Base-by-base conservation (phyloP, 1,140 invertebrate species). In the Orchesella cincta region DNA sequence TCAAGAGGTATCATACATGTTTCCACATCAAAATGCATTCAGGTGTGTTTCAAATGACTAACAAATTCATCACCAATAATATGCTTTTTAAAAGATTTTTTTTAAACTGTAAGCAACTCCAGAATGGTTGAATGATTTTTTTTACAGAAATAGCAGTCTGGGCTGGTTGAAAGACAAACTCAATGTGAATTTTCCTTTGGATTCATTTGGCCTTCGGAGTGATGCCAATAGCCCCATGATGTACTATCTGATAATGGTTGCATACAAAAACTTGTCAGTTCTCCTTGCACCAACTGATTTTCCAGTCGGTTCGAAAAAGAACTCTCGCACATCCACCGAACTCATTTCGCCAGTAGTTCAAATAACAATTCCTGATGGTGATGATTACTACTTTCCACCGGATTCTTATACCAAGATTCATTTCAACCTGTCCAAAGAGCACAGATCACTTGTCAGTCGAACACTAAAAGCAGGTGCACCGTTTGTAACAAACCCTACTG, bases 351-450 rank as follows among this genome's bases (percentile, higher is more conserved):
- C 62, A 8, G 31, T 67, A 8, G 29, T 67, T 29, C 62, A 67
- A 23, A 29, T 67, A 67, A 12, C 62, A 29, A 33, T 33, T 67
- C 62, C 26, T 67, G 28, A 67, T n/a, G 28, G 28, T 20, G n/a
- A n/a, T n/a, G n/a, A n/a, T 57, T 31, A 31, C 29, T 67, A 67
- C 33, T 67, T 67, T 2, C 12, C 26, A 14, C 3, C 26, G 5
- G 31, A 33, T 23, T 67, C 62, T 2, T 29, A 67, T 33, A 67
- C 33, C 26, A 67, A 33, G 31, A 67, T 67, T 14, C 26, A 33
- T 33, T 67, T 67, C 23, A 67, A 67, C 62, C 33, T 67, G 31
- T 31, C 62, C 62, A 67, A 67, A 33, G 62, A 67, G 31, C 62
- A 67, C 33, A 67, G 62, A 14, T 29, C 62, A 23, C 62, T 67